A percentile compares a stretch with the other conserved stretches of the same genome.
Evolutionary conservation across 2,888 invertebrate species (phyloP).

Genomic region (Meteorus colon): DNA sequence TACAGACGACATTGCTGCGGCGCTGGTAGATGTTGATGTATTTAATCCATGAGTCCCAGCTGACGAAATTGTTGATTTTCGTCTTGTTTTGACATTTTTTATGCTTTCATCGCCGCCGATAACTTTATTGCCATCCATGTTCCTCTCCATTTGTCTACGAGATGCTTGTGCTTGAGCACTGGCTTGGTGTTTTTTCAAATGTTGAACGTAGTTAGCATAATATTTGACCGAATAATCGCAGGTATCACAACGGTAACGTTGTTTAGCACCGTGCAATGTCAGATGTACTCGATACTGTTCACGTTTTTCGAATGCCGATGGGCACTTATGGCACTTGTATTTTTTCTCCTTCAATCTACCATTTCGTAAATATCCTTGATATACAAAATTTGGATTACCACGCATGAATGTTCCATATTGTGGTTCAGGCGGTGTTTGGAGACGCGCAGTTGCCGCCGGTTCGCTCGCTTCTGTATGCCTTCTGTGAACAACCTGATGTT

Average conservation of each 20-base stretch:
- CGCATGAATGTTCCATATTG: conserved; percentile 82
- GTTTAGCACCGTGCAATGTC: conserved; percentile 87
- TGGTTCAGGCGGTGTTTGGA: conserved; percentile 77
- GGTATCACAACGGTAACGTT: conserved; percentile 86
- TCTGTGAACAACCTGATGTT: conserved; percentile 78
- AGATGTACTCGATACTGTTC: conserved; percentile 89
- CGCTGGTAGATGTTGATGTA: not conserved
- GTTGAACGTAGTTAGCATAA: conserved; percentile 88
- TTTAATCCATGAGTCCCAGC: not conserved
- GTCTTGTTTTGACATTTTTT: conserved; percentile 39
- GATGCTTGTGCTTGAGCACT: conserved; percentile 81
- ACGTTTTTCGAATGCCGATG: conserved; percentile 89
- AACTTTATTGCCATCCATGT: conserved; percentile 57
- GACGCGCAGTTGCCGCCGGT: conserved; percentile 10
- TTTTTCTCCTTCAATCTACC: conserved; percentile 84
- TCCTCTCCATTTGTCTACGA: conserved; percentile 71
- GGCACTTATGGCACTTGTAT: conserved; percentile 89
- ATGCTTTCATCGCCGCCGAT: conserved; percentile 28
- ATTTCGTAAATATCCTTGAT: conserved; percentile 84
- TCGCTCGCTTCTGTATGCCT: conserved; percentile 52
- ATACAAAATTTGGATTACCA: conserved; percentile 85
- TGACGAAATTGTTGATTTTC: conserved; percentile 48
- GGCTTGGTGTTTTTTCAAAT: conserved; percentile 85
- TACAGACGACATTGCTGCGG: conserved; percentile 33
- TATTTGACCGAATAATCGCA: conserved; percentile 93